Base-by-base conservation (phyloP, 2,113 vertebrate species). In the Eubucco bourcierii region DNA sequence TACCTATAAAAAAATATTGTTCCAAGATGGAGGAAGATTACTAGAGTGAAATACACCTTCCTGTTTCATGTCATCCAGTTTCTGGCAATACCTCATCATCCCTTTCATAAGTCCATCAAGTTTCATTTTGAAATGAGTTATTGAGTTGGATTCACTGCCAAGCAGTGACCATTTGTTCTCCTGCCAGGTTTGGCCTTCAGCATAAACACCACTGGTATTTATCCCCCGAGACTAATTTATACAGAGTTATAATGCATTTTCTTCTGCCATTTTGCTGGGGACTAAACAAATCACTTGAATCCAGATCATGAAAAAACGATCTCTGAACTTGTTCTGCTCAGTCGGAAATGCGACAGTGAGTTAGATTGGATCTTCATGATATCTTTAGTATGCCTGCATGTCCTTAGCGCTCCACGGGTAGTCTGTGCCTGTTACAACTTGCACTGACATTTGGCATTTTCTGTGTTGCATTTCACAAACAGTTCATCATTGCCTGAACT, bases 91-190 rank as follows among this genome's bases (percentile, higher is more conserved):
- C 59, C 61, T 88, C 65, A 90, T 65, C 19, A 80, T 27, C 20
- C 29, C 59, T 65, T 72, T 70, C 85, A 8, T 17, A 86, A 90
- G 37, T 78, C 80, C 82, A 80, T 83, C 90, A 91, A 75, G 61
- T 80, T 86, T 78, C 82, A 93, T 72, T 90, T 95, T 83, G 90
- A 91, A 94, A 95, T 80, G 76, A 91, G 56, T 94, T 92, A 94
- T 8, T 82, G 91, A 79, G 67, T 52, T 87, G 79, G 76, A 87
- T 82, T 94, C 82, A 70, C 21, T 70, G 81, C 59, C 81, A 92
- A 67, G 41, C 67, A 74, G 71, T 76, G 75, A 89, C 91, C 75
- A 76, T 92, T 96, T 90, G 87, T 84, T 91, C 93, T 73, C 84
- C 81, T 70, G 84, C 79, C 91, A 94, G 81, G 71, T 77, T 28